Evolutionary conservation across 2,113 vertebrate genomes (phyloP).

Genomic region (Pseudorectes ferrugineus): DNA sequence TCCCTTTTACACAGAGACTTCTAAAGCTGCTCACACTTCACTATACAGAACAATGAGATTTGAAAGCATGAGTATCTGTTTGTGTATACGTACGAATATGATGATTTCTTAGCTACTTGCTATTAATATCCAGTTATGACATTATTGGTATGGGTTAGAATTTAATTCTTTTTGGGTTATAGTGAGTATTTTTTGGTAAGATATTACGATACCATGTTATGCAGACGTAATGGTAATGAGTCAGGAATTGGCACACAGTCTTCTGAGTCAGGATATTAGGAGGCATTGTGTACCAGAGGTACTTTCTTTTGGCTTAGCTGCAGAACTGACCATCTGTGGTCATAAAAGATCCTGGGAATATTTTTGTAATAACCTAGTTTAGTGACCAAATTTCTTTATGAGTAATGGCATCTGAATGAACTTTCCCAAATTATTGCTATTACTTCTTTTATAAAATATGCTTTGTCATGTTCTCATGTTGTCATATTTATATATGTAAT

Average conservation of each 20-base stretch:
- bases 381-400: conserved; percentile 23
- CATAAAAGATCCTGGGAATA: conserved; percentile 54
- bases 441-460: conserved; percentile 7
- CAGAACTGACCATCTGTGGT: conserved; percentile 48
- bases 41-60: not conserved
- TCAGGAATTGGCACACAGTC: conserved; percentile 11
- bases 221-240: not conserved
- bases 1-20: not conserved
- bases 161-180: not conserved
- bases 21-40: not conserved
- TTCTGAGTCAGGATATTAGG: conserved; percentile 41
- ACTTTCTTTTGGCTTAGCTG: conserved; percentile 20
- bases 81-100: not conserved
- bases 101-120: not conserved
- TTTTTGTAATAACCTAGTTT: conserved; percentile 42
- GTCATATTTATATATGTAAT: not conserved
- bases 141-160: not conserved
- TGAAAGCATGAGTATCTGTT: not conserved
- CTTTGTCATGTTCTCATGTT: not conserved
- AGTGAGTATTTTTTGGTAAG: not conserved
- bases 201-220: not conserved
- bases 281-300: conserved; percentile 37
- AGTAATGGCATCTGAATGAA: conserved; percentile 29
- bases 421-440: not conserved
- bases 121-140: not conserved